These are phyloP conservation scores for Chionoecetes opilio DNA, from an alignment of 1,140 invertebrate genomes.

Conservation along the genomic window DNA sequence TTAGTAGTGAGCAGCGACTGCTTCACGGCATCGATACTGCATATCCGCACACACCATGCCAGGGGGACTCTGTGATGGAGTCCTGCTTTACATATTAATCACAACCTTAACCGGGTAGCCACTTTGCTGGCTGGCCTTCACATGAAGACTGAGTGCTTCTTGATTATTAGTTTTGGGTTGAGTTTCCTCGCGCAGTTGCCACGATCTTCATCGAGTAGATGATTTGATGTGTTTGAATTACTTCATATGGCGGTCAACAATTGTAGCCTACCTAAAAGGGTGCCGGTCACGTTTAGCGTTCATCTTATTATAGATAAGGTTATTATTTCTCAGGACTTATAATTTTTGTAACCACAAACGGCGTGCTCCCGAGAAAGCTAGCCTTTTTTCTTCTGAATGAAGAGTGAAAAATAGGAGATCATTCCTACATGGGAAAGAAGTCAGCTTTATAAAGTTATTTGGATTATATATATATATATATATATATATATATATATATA, in stretches of 20 bases:
- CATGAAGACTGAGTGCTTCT: not conserved
- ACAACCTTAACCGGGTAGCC: not conserved
- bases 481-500: constrained; percentile 32
- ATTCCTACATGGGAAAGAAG: not conserved
- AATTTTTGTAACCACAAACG: not conserved
- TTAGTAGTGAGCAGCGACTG: not conserved
- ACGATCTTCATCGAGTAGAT: not conserved
- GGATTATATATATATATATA: constrained; percentile 24
- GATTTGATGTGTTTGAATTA: no score
- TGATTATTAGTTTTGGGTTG: not conserved
- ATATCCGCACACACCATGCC: not conserved
- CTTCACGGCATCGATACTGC: not conserved
- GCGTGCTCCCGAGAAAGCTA: not conserved
- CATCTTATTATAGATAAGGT: not conserved
- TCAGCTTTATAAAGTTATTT: not conserved
- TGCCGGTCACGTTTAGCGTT: not conserved
- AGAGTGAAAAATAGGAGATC: not conserved
- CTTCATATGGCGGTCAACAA: not conserved
- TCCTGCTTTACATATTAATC: not conserved
- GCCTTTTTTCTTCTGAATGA: not conserved
- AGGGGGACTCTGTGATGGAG: not conserved
- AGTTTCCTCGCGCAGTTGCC: not conserved
- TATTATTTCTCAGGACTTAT: not conserved
- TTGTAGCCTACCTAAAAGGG: no score
- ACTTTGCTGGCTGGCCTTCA: not conserved